Conservation (phyloP, 2,113 vertebrate genomes). For the Alaudala cheleensis region DNA sequence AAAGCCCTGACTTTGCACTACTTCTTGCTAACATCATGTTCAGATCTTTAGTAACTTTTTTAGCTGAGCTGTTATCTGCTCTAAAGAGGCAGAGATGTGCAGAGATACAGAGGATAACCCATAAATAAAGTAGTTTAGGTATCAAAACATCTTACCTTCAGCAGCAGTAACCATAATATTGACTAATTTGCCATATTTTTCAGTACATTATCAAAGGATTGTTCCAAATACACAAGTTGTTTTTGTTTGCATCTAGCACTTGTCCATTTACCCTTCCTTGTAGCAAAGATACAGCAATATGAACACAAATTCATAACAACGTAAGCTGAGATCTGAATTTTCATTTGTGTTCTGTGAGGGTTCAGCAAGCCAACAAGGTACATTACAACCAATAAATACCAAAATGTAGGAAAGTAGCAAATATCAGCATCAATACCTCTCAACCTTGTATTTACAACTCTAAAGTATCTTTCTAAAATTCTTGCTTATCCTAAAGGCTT, state of each 20-base stretch:
- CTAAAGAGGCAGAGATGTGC: background rate
- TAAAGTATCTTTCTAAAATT: background rate
- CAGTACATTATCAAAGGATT: background rate
- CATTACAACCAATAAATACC: background rate
- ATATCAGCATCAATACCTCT: background rate
- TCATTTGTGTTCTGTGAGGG: background rate
- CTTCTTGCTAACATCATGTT: background rate
- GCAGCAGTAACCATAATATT: background rate
- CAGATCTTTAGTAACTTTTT: background rate
- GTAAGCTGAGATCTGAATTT: background rate
- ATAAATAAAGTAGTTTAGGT: background rate
- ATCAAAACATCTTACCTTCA: background rate
- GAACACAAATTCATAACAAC: background rate
- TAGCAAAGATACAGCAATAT: background rate
- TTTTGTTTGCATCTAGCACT: background rate
- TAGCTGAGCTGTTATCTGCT: background rate
- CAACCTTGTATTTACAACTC: background rate
- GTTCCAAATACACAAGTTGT: background rate
- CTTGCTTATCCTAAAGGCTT: background rate
- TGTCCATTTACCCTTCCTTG: background rate
- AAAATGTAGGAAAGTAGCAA: background rate
- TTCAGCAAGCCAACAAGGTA: background rate
- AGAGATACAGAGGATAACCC: background rate
- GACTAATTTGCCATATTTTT: background rate
- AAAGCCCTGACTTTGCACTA: background rate